These are phyloP conservation scores for Drosophila tristis DNA, from an alignment of 1,140 invertebrate genomes.

Conservation along the genomic window DNA sequence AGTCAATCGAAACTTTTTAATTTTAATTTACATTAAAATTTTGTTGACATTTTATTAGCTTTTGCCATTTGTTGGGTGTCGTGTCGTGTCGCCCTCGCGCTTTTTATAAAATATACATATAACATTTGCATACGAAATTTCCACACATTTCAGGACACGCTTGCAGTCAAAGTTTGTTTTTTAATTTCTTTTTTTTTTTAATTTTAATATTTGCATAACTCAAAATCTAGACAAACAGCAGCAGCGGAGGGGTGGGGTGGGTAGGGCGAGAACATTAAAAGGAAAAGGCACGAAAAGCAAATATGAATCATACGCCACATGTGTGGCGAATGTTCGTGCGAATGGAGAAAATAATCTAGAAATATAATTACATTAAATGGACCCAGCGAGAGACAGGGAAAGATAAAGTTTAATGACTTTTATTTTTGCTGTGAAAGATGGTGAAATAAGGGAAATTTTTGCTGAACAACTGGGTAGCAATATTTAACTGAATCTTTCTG, in stretches of 20 bases:
- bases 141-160: conserved; percentile 24
- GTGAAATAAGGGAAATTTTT: too few species aligned
- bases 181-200: conserved; percentile 2
- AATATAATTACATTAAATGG: conserved; percentile 30
- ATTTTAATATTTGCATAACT: conserved; percentile 64
- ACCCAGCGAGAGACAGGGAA: neutral
- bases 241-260: neutral
- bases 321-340: conserved; percentile 53
- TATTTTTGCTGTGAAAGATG: too few species aligned
- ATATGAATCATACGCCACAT: conserved; percentile 78
- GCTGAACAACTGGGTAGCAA: too few species aligned
- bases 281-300: conserved; percentile 67
- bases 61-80: conserved; percentile 37
- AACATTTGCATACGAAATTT: conserved; percentile 46
- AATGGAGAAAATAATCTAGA: conserved; percentile 37
- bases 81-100: conserved; percentile 5
- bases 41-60: conserved; percentile 34
- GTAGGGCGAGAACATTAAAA: conserved; percentile 47
- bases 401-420: conserved; percentile 26
- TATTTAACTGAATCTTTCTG: too few species aligned
- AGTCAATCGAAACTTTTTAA: conserved; percentile 72
- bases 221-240: conserved; percentile 53
- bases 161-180: conserved; percentile 29
- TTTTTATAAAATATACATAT: conserved; percentile 24
- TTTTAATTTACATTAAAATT: conserved; percentile 78